Percentiles rank a stretch among this genome's conserved stretches.
These are phyloP conservation scores for Choreutis nemorana DNA, from an alignment of 2,888 invertebrate genomes.

Conservation along the genomic window DNA sequence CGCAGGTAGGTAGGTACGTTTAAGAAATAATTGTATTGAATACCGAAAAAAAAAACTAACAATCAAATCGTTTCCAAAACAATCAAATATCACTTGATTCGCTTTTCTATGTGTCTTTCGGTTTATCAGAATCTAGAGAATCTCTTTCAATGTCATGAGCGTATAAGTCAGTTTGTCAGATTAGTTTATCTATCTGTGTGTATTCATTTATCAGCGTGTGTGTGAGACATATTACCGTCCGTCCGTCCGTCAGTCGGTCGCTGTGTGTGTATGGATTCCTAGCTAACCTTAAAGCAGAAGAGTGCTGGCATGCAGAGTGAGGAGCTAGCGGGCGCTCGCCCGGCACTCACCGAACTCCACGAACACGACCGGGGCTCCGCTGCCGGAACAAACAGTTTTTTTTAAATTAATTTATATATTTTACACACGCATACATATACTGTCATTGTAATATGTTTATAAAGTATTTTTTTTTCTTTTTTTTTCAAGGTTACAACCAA, in stretches of 20 bases:
- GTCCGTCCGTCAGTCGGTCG: slow-evolving; percentile 11
- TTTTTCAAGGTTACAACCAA: no score
- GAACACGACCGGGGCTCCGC: slow-evolving; percentile 7
- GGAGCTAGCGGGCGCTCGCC: slow-evolving; percentile 50
- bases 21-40: no score
- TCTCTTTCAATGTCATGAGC: no score
- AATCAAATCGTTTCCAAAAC: no score
- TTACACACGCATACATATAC: no score
- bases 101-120: no score
- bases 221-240: slow-evolving; percentile 12
- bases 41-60: no score
- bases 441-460: no score
- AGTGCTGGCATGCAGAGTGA: slow-evolving; percentile 87
- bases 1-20: no score
- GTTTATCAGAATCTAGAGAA: no score
- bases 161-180: slow-evolving; percentile 3
- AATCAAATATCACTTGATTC: no score
- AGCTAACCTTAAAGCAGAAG: slow-evolving; percentile 84
- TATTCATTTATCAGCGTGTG: slow-evolving; percentile 10
- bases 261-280: slow-evolving; percentile 5
- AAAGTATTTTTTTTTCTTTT: no score
- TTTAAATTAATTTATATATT: background rate
- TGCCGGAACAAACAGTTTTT: background rate
- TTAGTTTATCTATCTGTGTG: slow-evolving; percentile 3
- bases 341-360: slow-evolving; percentile 34